Conservation (phyloP, 2,113 vertebrate genomes). For the Amazona guildingii region DNA sequence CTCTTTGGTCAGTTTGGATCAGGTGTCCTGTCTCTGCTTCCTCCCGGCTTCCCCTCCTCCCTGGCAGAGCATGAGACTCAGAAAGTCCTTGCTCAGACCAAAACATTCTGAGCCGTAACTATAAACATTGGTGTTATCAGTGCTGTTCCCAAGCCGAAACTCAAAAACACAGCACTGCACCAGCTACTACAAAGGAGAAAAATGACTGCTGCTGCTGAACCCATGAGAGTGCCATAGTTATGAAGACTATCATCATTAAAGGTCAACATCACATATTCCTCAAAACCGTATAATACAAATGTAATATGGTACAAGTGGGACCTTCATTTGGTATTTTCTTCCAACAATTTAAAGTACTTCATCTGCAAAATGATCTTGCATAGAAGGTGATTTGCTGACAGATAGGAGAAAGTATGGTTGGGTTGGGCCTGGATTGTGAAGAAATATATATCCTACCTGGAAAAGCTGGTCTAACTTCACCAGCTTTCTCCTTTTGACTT, state of each 20-base stretch:
- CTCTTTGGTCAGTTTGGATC: too few relatives aligned
- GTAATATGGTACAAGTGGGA: not conserved
- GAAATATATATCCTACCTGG: not conserved
- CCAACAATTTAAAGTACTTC: not conserved
- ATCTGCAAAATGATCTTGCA: not conserved
- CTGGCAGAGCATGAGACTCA: too few relatives aligned
- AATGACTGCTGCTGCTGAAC: too few relatives aligned
- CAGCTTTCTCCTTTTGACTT: not conserved
- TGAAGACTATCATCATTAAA: not conserved
- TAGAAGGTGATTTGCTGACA: not conserved
- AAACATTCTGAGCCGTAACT: too few relatives aligned
- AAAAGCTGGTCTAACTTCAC: not conserved
- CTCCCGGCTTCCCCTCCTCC: too few relatives aligned
- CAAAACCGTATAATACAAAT: not conserved
- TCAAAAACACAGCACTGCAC: too few relatives aligned
- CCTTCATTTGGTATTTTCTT: not conserved
- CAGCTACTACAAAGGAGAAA: too few relatives aligned
- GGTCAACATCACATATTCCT: not conserved
- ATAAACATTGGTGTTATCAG: too few relatives aligned
- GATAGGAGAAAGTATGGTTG: not conserved
- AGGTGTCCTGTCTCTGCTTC: too few relatives aligned
- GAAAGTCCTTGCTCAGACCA: too few relatives aligned
- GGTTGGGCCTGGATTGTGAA: not conserved
- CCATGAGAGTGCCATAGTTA: not conserved
- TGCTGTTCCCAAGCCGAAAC: too few relatives aligned